Evolutionary conservation across 2,888 invertebrate genomes (phyloP).

Genomic region (Cephus spinipes): DNA sequence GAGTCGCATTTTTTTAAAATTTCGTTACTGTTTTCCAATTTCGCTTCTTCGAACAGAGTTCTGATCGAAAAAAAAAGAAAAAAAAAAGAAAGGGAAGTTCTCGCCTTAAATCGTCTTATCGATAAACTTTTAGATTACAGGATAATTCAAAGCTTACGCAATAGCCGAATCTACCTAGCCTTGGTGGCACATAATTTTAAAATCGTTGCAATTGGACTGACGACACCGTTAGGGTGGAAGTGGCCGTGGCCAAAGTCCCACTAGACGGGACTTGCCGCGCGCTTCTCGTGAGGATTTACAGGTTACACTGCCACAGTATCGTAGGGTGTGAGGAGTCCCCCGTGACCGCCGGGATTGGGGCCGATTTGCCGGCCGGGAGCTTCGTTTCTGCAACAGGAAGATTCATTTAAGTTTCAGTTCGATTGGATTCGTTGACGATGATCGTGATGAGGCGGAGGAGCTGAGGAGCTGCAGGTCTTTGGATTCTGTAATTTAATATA

Average conservation of each 20-base stretch:
- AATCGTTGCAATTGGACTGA: constrained; percentile 47
- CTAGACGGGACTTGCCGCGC: constrained; percentile 25
- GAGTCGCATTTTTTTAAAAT: too few relatives aligned
- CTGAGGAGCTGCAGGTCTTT: too few relatives aligned
- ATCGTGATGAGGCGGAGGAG: neutral
- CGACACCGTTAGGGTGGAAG: constrained; percentile 39
- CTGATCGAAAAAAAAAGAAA: neutral
- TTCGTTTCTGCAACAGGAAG: constrained; percentile 83
- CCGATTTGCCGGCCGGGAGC: constrained; percentile 79
- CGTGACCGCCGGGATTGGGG: constrained; percentile 67
- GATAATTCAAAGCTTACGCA: constrained; percentile 26
- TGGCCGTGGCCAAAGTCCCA: constrained; percentile 8
- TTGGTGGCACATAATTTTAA: constrained; percentile 22
- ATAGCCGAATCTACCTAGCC: constrained; percentile 32
- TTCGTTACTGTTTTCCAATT: too few relatives aligned
- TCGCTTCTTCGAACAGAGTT: too few relatives aligned
- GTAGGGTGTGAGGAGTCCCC: constrained; percentile 94
- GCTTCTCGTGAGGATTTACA: constrained; percentile 71
- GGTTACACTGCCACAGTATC: constrained; percentile 99
- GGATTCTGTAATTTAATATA: too few relatives aligned
- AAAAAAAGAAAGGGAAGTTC: neutral
- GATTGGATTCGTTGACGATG: neutral
- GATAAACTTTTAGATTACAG: neutral
- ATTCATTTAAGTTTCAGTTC: constrained; percentile 16
- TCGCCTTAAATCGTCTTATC: too few relatives aligned